Conservation (phyloP, 2,888 invertebrate genomes). For the Didymodactylos carnosus region DNA sequence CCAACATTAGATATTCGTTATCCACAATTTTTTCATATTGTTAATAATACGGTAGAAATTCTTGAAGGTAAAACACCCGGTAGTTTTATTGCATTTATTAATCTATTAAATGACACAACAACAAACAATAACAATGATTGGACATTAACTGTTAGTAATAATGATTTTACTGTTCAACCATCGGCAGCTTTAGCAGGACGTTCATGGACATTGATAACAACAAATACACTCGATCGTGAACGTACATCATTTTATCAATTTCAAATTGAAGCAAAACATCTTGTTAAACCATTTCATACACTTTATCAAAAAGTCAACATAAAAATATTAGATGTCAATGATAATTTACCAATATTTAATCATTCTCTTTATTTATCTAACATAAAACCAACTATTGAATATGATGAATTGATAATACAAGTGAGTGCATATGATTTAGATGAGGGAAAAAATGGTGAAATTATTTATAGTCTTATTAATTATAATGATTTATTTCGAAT, state of each 20-base stretch:
- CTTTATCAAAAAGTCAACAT: neutral
- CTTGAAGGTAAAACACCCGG: neutral
- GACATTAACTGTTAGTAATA: neutral
- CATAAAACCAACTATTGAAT: neutral
- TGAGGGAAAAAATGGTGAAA: neutral
- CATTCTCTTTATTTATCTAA: neutral
- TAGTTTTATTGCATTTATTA: neutral
- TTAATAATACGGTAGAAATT: neutral
- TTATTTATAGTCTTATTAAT: neutral
- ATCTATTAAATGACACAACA: neutral
- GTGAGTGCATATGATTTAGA: neutral
- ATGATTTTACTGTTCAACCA: neutral
- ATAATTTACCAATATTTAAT: neutral
- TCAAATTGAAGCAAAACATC: neutral
- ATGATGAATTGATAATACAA: neutral
- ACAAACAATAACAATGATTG: neutral
- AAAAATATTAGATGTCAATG: neutral
- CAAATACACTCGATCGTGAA: neutral
- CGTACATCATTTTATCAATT: neutral
- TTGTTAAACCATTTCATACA: neutral
- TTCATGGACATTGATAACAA: neutral
- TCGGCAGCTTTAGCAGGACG: too few relatives aligned
- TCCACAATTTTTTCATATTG: neutral
- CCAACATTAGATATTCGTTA: neutral
- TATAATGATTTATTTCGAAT: neutral